Percentiles rank a stretch among this genome's conserved stretches.
phyloP scores from a whole-genome alignment of 2,888 invertebrate species.

The Margaritifera margaritifera region DNA sequence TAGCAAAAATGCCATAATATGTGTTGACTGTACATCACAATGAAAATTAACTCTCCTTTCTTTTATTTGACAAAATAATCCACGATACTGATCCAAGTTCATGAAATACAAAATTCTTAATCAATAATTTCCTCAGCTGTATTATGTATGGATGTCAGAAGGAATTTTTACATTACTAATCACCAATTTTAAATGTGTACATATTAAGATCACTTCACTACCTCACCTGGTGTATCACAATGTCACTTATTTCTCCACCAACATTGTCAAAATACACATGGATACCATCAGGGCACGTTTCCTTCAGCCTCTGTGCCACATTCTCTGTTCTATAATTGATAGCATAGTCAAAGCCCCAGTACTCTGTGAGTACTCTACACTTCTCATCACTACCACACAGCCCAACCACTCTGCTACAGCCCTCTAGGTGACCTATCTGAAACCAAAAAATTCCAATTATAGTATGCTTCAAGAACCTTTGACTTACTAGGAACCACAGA shows the following conservation, averaged over 20 bases:
- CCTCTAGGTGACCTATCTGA: slow-evolving; percentile 66
- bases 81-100: too few relatives aligned
- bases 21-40: too few relatives aligned
- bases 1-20: too few relatives aligned
- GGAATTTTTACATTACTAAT: not conserved
- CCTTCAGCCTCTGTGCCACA: slow-evolving; percentile 54
- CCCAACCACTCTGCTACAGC: slow-evolving; percentile 69
- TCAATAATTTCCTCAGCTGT: too few relatives aligned
- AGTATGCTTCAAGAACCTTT: not conserved
- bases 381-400: slow-evolving; percentile 72
- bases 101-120: too few relatives aligned
- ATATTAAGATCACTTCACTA: not conserved
- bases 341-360: slow-evolving; percentile 69
- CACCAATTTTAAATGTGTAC: not conserved
- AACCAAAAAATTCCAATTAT: slow-evolving; percentile 8
- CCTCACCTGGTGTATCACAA: slow-evolving; percentile 68
- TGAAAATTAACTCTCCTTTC: too few relatives aligned
- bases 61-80: too few relatives aligned
- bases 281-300: slow-evolving; percentile 68
- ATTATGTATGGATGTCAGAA: too few relatives aligned
- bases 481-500: too few relatives aligned
- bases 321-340: slow-evolving; percentile 71
- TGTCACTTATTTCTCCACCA: slow-evolving; percentile 71
- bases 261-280: slow-evolving; percentile 74
- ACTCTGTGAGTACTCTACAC: slow-evolving; percentile 60